Evolutionary conservation across 2,888 invertebrate species (phyloP).

Genomic region (Gandaritis pyraliata): DNA sequence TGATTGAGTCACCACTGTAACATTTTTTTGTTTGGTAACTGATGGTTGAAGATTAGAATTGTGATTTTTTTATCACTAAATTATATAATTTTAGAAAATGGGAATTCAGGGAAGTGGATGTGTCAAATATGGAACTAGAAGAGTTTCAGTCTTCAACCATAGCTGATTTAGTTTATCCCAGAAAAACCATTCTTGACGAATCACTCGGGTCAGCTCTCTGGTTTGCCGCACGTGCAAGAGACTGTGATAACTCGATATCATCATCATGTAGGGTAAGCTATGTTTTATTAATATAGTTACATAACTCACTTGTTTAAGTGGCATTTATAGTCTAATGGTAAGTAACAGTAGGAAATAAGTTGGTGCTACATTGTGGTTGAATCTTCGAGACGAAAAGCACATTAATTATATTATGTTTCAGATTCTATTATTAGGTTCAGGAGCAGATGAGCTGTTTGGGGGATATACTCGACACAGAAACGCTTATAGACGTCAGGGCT

Average conservation of each 20-base stretch:
- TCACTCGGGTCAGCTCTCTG: conserved; percentile 98
- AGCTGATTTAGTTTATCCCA: conserved; percentile 92
- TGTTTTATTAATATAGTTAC: not conserved
- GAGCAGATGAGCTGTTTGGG: conserved; percentile 98
- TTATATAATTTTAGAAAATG: conserved; percentile 84
- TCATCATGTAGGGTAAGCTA: conserved; percentile 86
- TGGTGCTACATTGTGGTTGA: no score
- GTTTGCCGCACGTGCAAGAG: conserved; percentile 95
- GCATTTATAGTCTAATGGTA: no score
- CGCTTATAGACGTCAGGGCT: conserved; percentile 84
- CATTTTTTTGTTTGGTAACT: no score
- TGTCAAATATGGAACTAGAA: conserved; percentile 87
- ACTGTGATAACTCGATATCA: conserved; percentile 76
- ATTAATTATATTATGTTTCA: conserved; percentile 58
- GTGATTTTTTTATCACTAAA: no score
- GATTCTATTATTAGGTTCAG: conserved; percentile 95
- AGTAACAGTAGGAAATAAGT: no score
- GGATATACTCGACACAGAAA: conserved; percentile 96
- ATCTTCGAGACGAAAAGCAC: no score
- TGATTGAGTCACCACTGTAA: no score
- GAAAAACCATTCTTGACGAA: conserved; percentile 96
- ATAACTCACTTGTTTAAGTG: no score
- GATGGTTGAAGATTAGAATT: no score
- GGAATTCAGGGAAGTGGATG: conserved; percentile 93
- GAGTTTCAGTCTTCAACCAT: conserved; percentile 84